Percentiles rank a stretch among this genome's conserved stretches.
phyloP scores from a whole-genome alignment of 2,888 invertebrate genomes.

The Hedya salicella region DNA sequence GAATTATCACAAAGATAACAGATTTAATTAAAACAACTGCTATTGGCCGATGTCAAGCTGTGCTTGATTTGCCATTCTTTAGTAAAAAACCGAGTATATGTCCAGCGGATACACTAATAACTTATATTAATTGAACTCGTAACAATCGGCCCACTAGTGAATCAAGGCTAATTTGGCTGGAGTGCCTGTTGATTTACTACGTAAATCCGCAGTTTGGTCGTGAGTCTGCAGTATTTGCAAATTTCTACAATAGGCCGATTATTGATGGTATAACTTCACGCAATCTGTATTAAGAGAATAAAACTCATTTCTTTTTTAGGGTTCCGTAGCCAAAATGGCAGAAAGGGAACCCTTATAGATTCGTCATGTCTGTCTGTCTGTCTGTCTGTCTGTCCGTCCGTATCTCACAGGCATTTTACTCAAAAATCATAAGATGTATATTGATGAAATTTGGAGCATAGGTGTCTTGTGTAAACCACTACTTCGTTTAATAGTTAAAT shows the following conservation, averaged over 20 bases:
- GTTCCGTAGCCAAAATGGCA: no score
- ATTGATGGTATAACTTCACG: slow-evolving; percentile 1
- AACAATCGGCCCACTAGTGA: not conserved
- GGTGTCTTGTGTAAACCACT: no score
- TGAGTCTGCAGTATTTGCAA: slow-evolving; percentile 14
- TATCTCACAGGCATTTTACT: no score
- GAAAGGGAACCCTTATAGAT: no score
- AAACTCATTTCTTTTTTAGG: not conserved
- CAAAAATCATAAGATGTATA: no score
- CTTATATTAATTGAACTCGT: not conserved
- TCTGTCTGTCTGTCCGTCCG: no score
- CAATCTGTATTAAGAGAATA: slow-evolving; percentile 16
- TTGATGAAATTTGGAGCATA: no score
- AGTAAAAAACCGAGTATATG: slow-evolving; percentile 4
- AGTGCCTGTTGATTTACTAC: slow-evolving; percentile 13
- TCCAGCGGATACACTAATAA: not conserved
- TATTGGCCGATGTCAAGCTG: slow-evolving; percentile 1
- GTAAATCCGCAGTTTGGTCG: slow-evolving; percentile 24
- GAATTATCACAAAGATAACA: slow-evolving; percentile 3
- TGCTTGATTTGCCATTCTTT: slow-evolving; percentile 12
- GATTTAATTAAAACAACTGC: slow-evolving; percentile 18
- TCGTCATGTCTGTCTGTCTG: no score
- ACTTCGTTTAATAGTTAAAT: no score
- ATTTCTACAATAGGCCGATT: slow-evolving; percentile 16
- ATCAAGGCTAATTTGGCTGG: slow-evolving; percentile 8